Percentiles rank a stretch among this genome's conserved stretches.
phyloP scores from a whole-genome alignment of 1,140 invertebrate genomes.

The Cotesia chilonis region DNA sequence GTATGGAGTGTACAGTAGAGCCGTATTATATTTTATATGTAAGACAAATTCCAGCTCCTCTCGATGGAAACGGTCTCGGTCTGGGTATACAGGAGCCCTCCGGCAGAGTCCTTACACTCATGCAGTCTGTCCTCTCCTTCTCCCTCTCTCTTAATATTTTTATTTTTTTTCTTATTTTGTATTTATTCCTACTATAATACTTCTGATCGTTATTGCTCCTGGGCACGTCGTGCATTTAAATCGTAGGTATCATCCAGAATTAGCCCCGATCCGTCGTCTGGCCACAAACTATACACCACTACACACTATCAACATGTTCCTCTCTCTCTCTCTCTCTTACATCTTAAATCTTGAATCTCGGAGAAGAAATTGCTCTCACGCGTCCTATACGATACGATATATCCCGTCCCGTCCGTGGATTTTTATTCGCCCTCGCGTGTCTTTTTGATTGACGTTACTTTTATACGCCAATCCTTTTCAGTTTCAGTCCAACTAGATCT shows the following conservation, averaged over 20 bases:
- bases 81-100: constrained; percentile 8
- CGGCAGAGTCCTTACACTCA: constrained; percentile 21
- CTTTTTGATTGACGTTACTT: constrained; percentile 40
- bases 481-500: neutral
- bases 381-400: constrained; percentile 9
- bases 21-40: neutral
- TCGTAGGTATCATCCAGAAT: constrained; percentile 35
- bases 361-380: constrained; percentile 31
- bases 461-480: constrained; percentile 19
- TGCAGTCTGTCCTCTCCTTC: constrained; percentile 11
- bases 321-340: constrained; percentile 5
- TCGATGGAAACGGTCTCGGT: constrained; percentile 41
- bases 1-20: neutral
- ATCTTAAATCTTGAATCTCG: constrained; percentile 22
- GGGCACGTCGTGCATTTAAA: constrained; percentile 39
- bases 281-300: too few relatives aligned
- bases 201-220: constrained; percentile 23
- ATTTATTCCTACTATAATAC: too few relatives aligned
- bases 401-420: constrained; percentile 19
- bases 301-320: neutral
- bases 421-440: constrained; percentile 37
- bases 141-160: constrained; percentile 1
- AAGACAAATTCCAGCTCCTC: constrained; percentile 34
- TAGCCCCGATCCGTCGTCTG: constrained; percentile 30
- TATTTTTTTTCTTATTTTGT: neutral